phyloP scores from a whole-genome alignment of 2,113 vertebrate genomes.

The Corythaeola cristata region DNA sequence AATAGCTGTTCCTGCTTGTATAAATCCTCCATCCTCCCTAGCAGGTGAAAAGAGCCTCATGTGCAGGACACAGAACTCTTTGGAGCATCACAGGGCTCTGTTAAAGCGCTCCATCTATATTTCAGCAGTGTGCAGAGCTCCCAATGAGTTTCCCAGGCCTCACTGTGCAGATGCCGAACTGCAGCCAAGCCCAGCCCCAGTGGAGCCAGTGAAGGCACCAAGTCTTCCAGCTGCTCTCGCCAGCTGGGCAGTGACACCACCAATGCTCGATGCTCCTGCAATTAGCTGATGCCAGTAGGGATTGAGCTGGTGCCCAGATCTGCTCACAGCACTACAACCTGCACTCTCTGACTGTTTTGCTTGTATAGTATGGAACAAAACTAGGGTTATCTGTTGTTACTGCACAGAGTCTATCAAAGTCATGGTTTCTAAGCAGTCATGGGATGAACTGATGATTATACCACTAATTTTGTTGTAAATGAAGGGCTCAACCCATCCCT shows the following conservation, averaged over 20 bases:
- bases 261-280: neutral
- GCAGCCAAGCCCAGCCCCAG: neutral
- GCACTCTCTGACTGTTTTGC: neutral
- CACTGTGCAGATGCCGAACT: fast-evolving
- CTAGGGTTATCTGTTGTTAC: neutral
- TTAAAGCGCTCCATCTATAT: neutral
- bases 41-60: neutral
- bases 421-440: neutral
- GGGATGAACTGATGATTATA: neutral
- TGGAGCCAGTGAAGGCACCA: neutral
- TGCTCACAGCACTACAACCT: neutral
- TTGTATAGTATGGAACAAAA: neutral
- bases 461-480: neutral
- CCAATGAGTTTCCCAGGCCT: neutral
- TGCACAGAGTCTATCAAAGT: neutral
- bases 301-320: neutral
- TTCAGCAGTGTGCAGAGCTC: neutral
- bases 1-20: neutral
- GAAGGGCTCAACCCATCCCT: neutral
- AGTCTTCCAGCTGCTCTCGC: neutral
- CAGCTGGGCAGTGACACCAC: neutral
- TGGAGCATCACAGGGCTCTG: neutral
- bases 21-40: neutral
- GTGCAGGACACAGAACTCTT: neutral
- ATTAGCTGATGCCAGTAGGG: neutral